Base-by-base conservation (phyloP, 1,140 invertebrate genomes). In the Holotrichia oblita region DNA sequence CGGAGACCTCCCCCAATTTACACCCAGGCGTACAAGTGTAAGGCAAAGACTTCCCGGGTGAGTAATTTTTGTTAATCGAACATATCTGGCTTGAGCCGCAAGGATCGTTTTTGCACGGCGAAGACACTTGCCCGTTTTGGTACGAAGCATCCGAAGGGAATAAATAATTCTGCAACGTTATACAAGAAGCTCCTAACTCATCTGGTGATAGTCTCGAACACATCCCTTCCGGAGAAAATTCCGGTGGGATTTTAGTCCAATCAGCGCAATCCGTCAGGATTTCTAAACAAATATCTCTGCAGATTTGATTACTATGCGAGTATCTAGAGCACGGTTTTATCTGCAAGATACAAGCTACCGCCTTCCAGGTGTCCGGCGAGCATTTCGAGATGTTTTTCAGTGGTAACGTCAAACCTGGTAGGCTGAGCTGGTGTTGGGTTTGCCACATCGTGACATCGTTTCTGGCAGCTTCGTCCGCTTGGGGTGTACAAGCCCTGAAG, bases 301-400 rank as follows among this genome's bases (percentile, higher is more conserved):
- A 97, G 4, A 97, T 92, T 64, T 92, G 90, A 79, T 93, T 94
- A 73, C 91, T 92, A 80, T 94, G 93, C 0, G 91, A 90, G 76
- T 92, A 88, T 0, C 89, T 87, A 0, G 94, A 93, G 83, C 96
- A 98, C 0, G 96, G 96, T 85, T 96, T 95, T 6, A 97, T 90
- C 81, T 97, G 94, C 2, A 97, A 84, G 0, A 94, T 90, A 86
- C 96, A 98, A 0, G 96, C 95, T 0, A 97, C 92, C 0, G 94
- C 93, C 78, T 95, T 95, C 91, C 96, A 95, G 14, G 92, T 92
- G 42, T 95, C 92, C 0, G 93, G 90, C 0, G 94, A 91, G 87
- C 96, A 98, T 42, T 91, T 89, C 0, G 92, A 90, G 0, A 94
- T 93, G 81, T 95, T 94, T n/a, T n/a, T n/a, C n/a, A n/a, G n/a